Evolutionary conservation across 2,797 vertebrate species (phyloP).

Genomic region (Pristis pectinata): DNA sequence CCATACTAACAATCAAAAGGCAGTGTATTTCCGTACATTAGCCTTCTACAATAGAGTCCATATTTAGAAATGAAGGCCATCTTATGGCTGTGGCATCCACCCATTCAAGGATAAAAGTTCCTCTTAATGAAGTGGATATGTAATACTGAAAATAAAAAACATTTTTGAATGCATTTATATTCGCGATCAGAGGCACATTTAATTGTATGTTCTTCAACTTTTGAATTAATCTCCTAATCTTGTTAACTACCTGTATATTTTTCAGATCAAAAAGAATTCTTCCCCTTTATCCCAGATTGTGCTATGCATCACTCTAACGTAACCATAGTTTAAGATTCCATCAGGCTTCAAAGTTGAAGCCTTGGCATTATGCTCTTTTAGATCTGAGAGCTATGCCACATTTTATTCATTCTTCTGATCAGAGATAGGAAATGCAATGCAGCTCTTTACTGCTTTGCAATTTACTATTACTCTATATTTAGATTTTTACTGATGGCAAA

Average conservation of each 20-base stretch:
- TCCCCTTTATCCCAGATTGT: not conserved
- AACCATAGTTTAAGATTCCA: not conserved
- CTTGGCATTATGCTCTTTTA: not conserved
- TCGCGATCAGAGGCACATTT: not conserved
- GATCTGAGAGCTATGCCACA: not conserved
- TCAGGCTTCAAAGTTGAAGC: not conserved
- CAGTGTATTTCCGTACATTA: not conserved
- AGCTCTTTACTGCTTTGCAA: not conserved
- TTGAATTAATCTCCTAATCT: not conserved
- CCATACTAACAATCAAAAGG: not conserved
- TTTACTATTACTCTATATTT: conserved; percentile 18
- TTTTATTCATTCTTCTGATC: not conserved
- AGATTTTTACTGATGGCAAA: conserved; percentile 34
- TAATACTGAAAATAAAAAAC: not conserved
- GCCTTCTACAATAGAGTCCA: not conserved
- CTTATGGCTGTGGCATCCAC: not conserved
- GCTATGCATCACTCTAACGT: not conserved
- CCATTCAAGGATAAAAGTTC: not conserved
- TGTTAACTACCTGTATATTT: not conserved
- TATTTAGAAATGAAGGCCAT: not conserved
- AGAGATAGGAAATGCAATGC: not conserved
- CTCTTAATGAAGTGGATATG: not conserved
- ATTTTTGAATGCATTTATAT: not conserved
- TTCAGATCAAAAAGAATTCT: not conserved
- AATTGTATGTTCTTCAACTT: not conserved